phyloP scores from a whole-genome alignment of 1,140 invertebrate species.

The Tetraneura akinire region DNA sequence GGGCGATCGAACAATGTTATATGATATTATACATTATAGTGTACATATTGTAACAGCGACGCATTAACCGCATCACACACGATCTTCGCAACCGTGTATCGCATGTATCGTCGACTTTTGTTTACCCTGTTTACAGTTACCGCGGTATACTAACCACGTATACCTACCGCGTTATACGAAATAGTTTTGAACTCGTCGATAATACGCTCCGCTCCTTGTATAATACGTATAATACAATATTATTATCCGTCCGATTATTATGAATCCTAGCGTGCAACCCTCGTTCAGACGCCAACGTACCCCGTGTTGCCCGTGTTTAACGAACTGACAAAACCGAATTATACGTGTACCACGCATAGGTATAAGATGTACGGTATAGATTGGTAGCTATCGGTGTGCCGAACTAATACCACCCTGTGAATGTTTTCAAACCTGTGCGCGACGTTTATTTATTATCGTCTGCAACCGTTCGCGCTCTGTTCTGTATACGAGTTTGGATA shows the following conservation, averaged over 20 bases:
- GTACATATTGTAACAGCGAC: too few species aligned
- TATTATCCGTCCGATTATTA: slow-evolving; percentile 17
- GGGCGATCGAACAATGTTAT: too few species aligned
- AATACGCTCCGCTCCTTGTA: not conserved
- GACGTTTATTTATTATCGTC: slow-evolving; percentile 40
- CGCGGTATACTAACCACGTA: too few species aligned
- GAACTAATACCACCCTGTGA: not conserved
- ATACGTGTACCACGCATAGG: not conserved
- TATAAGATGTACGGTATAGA: too few species aligned
- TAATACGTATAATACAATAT: too few species aligned
- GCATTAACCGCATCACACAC: too few species aligned
- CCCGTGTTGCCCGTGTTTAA: not conserved
- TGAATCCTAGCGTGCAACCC: not conserved
- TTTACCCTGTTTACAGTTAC: too few species aligned
- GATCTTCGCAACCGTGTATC: too few species aligned
- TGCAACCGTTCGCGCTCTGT: not conserved
- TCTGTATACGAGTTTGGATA: not conserved
- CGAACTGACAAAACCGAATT: slow-evolving; percentile 37
- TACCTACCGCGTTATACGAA: too few species aligned
- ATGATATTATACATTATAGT: too few species aligned
- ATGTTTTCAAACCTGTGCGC: slow-evolving; percentile 5
- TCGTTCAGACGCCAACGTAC: not conserved
- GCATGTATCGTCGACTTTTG: too few species aligned
- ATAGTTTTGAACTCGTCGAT: too few species aligned
- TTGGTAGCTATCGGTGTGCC: not conserved